Evolutionary conservation across 2,888 invertebrate species (phyloP).

Genomic region (Eupithecia insigniata): DNA sequence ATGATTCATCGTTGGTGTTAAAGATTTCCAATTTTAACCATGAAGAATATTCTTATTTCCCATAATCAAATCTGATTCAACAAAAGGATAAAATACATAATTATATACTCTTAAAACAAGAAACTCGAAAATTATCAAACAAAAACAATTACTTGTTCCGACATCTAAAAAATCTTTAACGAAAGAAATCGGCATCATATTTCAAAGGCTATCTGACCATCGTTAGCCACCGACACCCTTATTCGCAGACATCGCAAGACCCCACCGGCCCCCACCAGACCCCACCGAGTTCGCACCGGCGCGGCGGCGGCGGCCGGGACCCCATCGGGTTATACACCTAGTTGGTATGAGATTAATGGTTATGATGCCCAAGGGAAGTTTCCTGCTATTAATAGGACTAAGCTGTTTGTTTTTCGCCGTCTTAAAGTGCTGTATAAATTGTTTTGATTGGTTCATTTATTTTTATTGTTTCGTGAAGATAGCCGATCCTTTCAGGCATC

Average conservation of each 20-base stretch:
- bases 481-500: not conserved
- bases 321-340: conserved; percentile 5
- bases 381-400: not conserved
- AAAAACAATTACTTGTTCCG: no score
- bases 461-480: not conserved
- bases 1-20: not conserved
- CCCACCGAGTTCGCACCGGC: not conserved
- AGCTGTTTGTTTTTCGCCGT: conserved; percentile 3
- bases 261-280: not conserved
- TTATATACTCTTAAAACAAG: not conserved
- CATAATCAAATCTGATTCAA: not conserved
- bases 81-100: not conserved
- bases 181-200: conserved; percentile 30
- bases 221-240: conserved; percentile 20
- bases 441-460: conserved; percentile 1
- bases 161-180: conserved; percentile 4
- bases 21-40: not conserved
- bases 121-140: not conserved
- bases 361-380: conserved; percentile 3
- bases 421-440: not conserved
- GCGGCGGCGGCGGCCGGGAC: not conserved
- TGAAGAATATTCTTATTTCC: not conserved
- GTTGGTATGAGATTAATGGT: conserved; percentile 5
- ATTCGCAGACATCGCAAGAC: not conserved
- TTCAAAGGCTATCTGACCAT: conserved; percentile 27